Percentiles rank a stretch among this genome's conserved stretches.
Conservation (phyloP, 64 coral and sea anemone genomes). For the Trachythela sp. region DNA sequence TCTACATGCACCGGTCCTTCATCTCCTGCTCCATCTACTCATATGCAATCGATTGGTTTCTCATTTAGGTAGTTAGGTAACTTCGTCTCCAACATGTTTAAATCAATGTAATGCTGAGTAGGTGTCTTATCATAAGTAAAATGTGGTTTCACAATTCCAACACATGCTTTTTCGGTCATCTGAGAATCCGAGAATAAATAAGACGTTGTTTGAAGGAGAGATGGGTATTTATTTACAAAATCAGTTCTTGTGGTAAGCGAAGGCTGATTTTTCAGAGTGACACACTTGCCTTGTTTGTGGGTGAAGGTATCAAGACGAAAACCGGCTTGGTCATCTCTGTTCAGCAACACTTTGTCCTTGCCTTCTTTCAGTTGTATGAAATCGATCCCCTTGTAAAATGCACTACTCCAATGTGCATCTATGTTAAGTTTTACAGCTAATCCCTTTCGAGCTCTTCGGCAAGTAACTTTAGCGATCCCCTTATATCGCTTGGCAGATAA, state of each 20-base stretch:
- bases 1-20: conserved; percentile 34
- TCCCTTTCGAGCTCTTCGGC: conserved; percentile 46
- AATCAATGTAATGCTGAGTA: conserved; percentile 25
- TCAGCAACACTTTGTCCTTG: conserved; percentile 32
- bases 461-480: conserved; percentile 50
- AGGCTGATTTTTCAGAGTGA: background rate
- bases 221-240: conserved; percentile 9
- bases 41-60: conserved; percentile 31
- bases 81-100: conserved; percentile 22
- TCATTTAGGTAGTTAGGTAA: background rate
- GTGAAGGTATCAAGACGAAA: conserved; percentile 55
- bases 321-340: conserved; percentile 55
- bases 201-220: conserved; percentile 1
- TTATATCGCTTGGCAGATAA: conserved; percentile 31
- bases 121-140: conserved; percentile 20
- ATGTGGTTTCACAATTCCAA: conserved; percentile 34
- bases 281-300: background rate
- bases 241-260: background rate
- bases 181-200: background rate
- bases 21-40: conserved; percentile 40
- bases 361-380: conserved; percentile 38
- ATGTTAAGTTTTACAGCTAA: conserved; percentile 49
- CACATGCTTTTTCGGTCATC: background rate
- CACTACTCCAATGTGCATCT: conserved; percentile 52
- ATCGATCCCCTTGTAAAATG: conserved; percentile 42